Evolutionary conservation across 2,113 vertebrate genomes (phyloP), one percentile per base, ranked within the genome.

Genomic region (Hippocampus barbouri): DNA sequence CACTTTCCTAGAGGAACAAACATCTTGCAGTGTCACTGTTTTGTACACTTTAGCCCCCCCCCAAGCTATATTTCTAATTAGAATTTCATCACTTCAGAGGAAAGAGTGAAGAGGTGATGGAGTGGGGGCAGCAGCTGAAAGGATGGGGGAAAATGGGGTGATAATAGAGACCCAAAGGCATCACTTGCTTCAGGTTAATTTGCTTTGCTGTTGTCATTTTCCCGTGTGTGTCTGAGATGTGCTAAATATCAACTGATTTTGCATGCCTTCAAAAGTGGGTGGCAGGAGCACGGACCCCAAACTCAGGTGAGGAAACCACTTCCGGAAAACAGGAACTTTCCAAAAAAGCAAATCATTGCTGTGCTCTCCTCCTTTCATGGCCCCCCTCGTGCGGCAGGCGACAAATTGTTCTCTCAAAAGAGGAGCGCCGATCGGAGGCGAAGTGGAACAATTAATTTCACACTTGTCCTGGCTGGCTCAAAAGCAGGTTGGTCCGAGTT

Each of bases 381-480:
- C 53, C 54, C 82, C 82, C 77, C 61, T 74, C 72, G 86, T 91
- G 91, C 88, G 86, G 69, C 80, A 86, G 56, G 88, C 92, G 91
- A 93, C 93, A 96, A 96, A 97, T 94, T 93, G 93, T 92, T 92
- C 94, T 92, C 90, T 93, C 89, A 93, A 94, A 95, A 93, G 93
- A 94, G 90, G 94, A 80, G 93, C 83, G 86, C 91, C 89, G 92
- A 90, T 88, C 89, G 92, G 93, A 97, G 94, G 94, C 93, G 94
- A 94, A 96, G 94, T 95, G 95, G 94, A 98, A 97, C 96, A 95
- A 98, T 96, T 97, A 93, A 98, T 98, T 97, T 97, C 95, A 96
- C 93, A 95, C 94, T 93, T 97, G 95, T 96, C 96, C 94, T 94
- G 93, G 90, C 89, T 84, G 90, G 88, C 92, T 95, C 93, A 93